These are phyloP conservation scores for Dinocampus coccinellae DNA, from an alignment of 2,888 invertebrate species.

Conservation along the genomic window DNA sequence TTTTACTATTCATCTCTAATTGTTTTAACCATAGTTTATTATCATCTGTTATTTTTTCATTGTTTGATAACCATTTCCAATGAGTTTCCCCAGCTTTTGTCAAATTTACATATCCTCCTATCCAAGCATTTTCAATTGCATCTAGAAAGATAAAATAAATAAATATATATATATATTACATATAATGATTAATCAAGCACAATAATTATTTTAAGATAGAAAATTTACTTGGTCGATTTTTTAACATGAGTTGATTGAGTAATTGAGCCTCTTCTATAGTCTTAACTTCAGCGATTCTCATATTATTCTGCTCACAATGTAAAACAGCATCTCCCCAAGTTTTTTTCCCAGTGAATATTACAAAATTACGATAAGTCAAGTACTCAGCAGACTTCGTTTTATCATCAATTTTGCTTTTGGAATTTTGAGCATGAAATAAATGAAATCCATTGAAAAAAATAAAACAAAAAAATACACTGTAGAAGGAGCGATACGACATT, in stretches of 20 bases:
- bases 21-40: slow-evolving; percentile 41
- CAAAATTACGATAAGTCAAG: slow-evolving; percentile 39
- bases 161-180: neutral
- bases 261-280: slow-evolving; percentile 40
- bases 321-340: slow-evolving; percentile 49
- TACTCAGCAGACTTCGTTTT: no score
- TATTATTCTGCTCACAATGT: slow-evolving; percentile 42
- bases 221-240: slow-evolving; percentile 45
- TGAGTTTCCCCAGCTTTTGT: slow-evolving; percentile 15
- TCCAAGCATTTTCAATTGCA: slow-evolving; percentile 53
- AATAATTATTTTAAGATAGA: neutral
- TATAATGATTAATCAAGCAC: neutral
- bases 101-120: slow-evolving; percentile 47
- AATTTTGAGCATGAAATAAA: neutral
- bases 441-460: neutral
- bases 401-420: neutral
- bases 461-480: neutral
- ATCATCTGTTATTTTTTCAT: slow-evolving; percentile 36
- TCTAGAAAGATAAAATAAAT: slow-evolving; percentile 26
- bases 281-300: slow-evolving; percentile 47
- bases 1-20: neutral
- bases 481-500: neutral
- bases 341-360: slow-evolving; percentile 41
- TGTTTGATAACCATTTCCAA: slow-evolving; percentile 51
- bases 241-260: slow-evolving; percentile 45